Conservation (phyloP, 2,797 vertebrate genomes). For the Rhyacichthys aspro region DNA sequence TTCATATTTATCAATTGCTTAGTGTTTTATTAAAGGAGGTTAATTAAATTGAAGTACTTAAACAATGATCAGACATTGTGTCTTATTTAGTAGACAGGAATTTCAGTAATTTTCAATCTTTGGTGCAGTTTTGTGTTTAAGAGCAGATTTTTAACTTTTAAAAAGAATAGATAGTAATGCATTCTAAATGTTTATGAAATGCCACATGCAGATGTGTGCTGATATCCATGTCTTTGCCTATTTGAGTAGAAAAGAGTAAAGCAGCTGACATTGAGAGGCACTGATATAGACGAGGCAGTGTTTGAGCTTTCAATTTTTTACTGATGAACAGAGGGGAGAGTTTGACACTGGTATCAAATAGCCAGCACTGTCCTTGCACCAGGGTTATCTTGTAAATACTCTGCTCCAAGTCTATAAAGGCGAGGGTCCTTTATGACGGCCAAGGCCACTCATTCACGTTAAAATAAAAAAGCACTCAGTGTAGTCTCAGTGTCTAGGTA, state of each 20-base stretch:
- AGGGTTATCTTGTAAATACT: conserved; percentile 80
- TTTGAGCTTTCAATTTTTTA: conserved; percentile 64
- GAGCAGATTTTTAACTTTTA: too few relatives aligned
- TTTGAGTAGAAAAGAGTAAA: conserved; percentile 44
- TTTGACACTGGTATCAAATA: conserved; percentile 75
- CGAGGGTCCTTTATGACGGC: conserved; percentile 70
- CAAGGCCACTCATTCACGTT: conserved; percentile 75
- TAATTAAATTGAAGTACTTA: too few relatives aligned
- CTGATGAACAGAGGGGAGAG: conserved; percentile 58
- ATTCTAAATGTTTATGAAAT: too few relatives aligned
- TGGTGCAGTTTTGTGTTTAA: too few relatives aligned
- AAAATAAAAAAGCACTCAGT: conserved; percentile 78
- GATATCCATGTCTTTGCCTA: conserved; percentile 27
- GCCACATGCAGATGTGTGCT: conserved; percentile 18
- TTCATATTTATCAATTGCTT: too few relatives aligned
- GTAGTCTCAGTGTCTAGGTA: conserved; percentile 54
- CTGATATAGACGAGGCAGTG: conserved; percentile 50
- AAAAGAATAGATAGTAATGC: too few relatives aligned
- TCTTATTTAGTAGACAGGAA: too few relatives aligned
- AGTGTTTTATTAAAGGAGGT: too few relatives aligned
- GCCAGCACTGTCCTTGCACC: conserved; percentile 68
- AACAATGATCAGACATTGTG: too few relatives aligned
- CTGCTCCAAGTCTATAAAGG: conserved; percentile 78
- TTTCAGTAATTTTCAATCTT: too few relatives aligned
- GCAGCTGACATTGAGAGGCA: conserved; percentile 59